Evolutionary conservation across 1,140 invertebrate genomes (phyloP).

Genomic region (Lepidurus packardi): DNA sequence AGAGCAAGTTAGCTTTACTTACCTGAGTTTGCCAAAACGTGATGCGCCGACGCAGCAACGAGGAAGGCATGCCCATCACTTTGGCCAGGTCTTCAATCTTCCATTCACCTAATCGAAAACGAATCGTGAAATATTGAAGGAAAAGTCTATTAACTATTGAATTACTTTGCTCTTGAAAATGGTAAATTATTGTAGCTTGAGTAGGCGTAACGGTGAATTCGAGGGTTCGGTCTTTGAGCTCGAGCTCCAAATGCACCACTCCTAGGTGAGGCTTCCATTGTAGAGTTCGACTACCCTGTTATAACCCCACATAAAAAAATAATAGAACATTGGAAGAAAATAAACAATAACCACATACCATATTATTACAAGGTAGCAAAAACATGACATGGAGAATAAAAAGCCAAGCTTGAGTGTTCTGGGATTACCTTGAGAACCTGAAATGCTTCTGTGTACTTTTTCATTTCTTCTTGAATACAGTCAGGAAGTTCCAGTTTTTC

Average conservation of each 20-base stretch:
- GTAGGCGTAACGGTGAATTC: constrained; percentile 83
- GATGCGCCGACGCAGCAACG: constrained; percentile 74
- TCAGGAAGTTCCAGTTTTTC: constrained; percentile 82
- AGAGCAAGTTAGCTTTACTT: constrained; percentile 24
- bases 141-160: neutral
- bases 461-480: constrained; percentile 70
- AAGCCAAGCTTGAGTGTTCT: too few species aligned
- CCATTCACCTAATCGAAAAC: constrained; percentile 60
- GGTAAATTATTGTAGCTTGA: constrained; percentile 88
- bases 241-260: constrained; percentile 83
- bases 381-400: neutral
- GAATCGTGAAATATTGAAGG: constrained; percentile 30
- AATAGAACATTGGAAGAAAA: neutral
- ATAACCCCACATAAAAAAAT: constrained; percentile 47
- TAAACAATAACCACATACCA: neutral
- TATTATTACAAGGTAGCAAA: neutral
- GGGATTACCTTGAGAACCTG: constrained; percentile 69
- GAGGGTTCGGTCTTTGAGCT: constrained; percentile 73
- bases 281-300: constrained; percentile 67
- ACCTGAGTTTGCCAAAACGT: constrained; percentile 79
- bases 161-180: constrained; percentile 83
- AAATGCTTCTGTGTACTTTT: constrained; percentile 83
- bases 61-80: constrained; percentile 74
- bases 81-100: constrained; percentile 74
- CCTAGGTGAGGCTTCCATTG: constrained; percentile 92